Conservation (phyloP, 2,797 vertebrate species). For the Protonibea diacanthus region DNA sequence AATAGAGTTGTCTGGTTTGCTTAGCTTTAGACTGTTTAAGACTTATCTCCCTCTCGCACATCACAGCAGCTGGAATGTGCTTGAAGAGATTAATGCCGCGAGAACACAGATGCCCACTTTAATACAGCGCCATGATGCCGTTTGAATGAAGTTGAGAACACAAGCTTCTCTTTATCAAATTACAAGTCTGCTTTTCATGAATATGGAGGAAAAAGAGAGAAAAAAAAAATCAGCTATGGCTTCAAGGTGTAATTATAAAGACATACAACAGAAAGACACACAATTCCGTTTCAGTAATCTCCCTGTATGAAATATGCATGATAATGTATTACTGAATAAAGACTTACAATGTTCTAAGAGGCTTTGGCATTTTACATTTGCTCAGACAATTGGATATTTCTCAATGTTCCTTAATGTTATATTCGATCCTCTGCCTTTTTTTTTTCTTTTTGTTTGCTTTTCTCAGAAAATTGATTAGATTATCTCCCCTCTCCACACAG, state of each 20-base stretch:
- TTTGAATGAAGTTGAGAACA: slow-evolving; percentile 99
- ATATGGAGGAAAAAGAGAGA: slow-evolving; percentile 93
- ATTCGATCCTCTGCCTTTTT: slow-evolving; percentile 86
- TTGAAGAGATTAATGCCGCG: slow-evolving; percentile 99
- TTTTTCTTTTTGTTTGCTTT: slow-evolving; percentile 86
- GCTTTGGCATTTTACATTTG: slow-evolving; percentile 94
- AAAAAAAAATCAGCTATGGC: slow-evolving; percentile 91
- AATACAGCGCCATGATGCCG: slow-evolving; percentile 96
- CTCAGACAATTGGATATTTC: slow-evolving; percentile 94
- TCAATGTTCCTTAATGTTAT: slow-evolving; percentile 91
- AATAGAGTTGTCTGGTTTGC: slow-evolving; percentile 99
- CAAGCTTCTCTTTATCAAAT: slow-evolving; percentile 99
- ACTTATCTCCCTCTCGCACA: slow-evolving; percentile 99
- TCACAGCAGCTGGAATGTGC: slow-evolving; percentile 99
- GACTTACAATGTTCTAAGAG: slow-evolving; percentile 94
- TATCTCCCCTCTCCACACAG: slow-evolving; percentile 75
- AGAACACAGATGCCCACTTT: slow-evolving; percentile 99
- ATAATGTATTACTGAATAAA: slow-evolving; percentile 98
- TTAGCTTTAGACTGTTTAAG: slow-evolving; percentile 99
- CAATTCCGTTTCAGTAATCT: slow-evolving; percentile 97
- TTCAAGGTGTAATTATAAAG: slow-evolving; percentile 99
- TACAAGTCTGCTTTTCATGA: slow-evolving; percentile 99
- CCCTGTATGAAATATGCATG: slow-evolving; percentile 97
- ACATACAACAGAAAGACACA: slow-evolving; percentile 98
- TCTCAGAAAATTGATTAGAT: slow-evolving; percentile 85